Evolutionary conservation across 2,888 invertebrate genomes (phyloP), one percentile per base, ranked within the genome.

Genomic region (Andrena bucephala): DNA sequence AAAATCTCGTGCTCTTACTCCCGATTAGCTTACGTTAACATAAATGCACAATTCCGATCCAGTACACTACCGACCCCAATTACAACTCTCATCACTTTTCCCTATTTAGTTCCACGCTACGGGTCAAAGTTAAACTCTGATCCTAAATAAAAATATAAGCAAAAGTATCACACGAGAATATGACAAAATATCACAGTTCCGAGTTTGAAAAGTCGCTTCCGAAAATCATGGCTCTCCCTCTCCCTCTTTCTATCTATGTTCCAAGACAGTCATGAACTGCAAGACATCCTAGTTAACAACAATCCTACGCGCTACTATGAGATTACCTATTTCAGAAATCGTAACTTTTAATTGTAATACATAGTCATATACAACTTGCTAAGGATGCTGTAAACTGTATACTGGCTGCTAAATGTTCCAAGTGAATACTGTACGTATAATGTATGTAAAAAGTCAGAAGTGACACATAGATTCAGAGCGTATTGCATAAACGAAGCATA

Each of bases 151-250:
- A 87, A 77, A 78, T 81, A 74, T 57, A 85, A 87, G 88, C 77
- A 87, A 86, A 80, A 83, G 76, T 87, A 81, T 85, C 83, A 85
- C 91, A 85, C 92, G 89, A 90, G 91, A 92, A 90, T 89, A 91
- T 90, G 92, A 92, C 91, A 91, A 92, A 92, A 90, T 93, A 93
- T 93, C 93, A 93, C 93, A 93, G 93, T 92, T 91, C 88, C 90
- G 91, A 90, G 90, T 88, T 90, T 89, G 90, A 89, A 89, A 89
- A 91, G 89, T 88, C 91, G 88, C 85, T 87, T 82, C 76, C 84
- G 86, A 81, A 81, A 89, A 90, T 91, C 91, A 87, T 89, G 89
- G 90, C 87, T 89, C 90, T 90, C 90, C 90, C 90, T 88, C 79
- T 85, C 77, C 77, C 80, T 81, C 68, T 79, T 82, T 85, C 57